A percentile compares a stretch with the other conserved stretches of the same genome.
Conservation (phyloP, 2,113 vertebrate genomes). For the Pao palembangensis region DNA sequence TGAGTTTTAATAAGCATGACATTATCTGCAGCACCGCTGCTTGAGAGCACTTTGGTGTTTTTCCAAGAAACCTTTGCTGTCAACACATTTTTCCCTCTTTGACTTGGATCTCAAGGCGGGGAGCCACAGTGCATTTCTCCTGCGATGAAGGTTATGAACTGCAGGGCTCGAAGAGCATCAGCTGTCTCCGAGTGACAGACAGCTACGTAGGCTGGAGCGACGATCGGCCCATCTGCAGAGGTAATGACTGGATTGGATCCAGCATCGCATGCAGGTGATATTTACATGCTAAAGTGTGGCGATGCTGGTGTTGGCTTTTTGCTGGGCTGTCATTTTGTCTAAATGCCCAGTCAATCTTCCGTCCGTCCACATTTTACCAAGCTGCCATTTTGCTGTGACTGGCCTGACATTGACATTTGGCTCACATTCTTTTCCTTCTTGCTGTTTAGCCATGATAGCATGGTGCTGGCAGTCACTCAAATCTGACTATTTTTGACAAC, state of each 20-base stretch:
- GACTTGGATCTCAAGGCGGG: slow-evolving; percentile 78
- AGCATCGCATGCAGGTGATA: slow-evolving; percentile 16
- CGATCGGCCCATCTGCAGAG: slow-evolving; percentile 94
- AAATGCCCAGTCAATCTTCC: neutral
- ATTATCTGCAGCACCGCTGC: slow-evolving; percentile 1
- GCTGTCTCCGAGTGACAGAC: slow-evolving; percentile 93
- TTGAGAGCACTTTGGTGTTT: neutral
- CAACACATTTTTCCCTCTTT: slow-evolving; percentile 1
- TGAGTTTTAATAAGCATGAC: slow-evolving; percentile 4
- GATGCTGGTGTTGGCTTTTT: neutral
- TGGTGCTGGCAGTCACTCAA: slow-evolving; percentile 32
- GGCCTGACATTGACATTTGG: slow-evolving; percentile 44
- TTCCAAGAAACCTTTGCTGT: neutral
- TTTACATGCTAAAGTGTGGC: neutral
- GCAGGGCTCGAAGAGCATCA: slow-evolving; percentile 97
- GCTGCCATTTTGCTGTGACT: slow-evolving; percentile 25
- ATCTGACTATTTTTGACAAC: slow-evolving; percentile 26
- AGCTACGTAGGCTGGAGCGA: slow-evolving; percentile 97
- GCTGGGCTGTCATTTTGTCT: slow-evolving; percentile 17
- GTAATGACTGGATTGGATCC: slow-evolving; percentile 67
- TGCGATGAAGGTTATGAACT: slow-evolving; percentile 96
- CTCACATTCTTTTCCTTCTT: slow-evolving; percentile 19
- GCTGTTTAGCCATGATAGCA: slow-evolving; percentile 24
- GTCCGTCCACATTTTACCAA: neutral
- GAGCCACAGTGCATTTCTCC: slow-evolving; percentile 95